Conservation (phyloP, 2,888 invertebrate genomes). For the Serripes groenlandicus region DNA sequence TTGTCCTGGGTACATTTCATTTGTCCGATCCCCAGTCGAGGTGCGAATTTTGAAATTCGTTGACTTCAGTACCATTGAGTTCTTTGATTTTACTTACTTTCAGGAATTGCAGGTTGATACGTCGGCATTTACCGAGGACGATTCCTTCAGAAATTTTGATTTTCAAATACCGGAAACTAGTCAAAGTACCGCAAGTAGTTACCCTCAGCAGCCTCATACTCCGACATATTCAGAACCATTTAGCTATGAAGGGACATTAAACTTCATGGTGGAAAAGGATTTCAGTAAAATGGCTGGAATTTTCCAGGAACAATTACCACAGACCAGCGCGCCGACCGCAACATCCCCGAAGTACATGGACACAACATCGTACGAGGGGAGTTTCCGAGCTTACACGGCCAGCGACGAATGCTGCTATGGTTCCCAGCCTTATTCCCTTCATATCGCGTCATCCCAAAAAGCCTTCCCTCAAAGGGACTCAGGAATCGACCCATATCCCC, state of each 20-base stretch:
- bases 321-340: constrained; percentile 34
- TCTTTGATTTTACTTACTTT: too few species aligned
- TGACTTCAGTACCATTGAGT: too few species aligned
- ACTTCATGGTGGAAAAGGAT: constrained; percentile 76
- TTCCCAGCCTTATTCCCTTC: constrained; percentile 61
- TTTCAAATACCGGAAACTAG: constrained; percentile 71
- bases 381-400: constrained; percentile 70
- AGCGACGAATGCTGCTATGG: constrained; percentile 71
- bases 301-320: constrained; percentile 52
- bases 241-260: constrained; percentile 75
- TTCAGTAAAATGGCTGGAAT: constrained; percentile 65
- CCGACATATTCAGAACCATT: constrained; percentile 76
- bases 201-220: constrained; percentile 66
- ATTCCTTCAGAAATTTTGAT: constrained; percentile 70
- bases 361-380: constrained; percentile 73
- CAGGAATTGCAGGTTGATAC: constrained; percentile 66
- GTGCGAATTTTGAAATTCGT: too few species aligned
- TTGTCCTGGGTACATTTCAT: too few species aligned
- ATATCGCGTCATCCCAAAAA: constrained; percentile 46
- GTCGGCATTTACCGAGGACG: constrained; percentile 67
- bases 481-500: constrained; percentile 36
- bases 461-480: constrained; percentile 44
- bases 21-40: too few species aligned
- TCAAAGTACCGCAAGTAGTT: constrained; percentile 68
- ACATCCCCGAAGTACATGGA: constrained; percentile 71